Conservation (phyloP, 2,797 vertebrate genomes). For the Galago senegalensis region DNA sequence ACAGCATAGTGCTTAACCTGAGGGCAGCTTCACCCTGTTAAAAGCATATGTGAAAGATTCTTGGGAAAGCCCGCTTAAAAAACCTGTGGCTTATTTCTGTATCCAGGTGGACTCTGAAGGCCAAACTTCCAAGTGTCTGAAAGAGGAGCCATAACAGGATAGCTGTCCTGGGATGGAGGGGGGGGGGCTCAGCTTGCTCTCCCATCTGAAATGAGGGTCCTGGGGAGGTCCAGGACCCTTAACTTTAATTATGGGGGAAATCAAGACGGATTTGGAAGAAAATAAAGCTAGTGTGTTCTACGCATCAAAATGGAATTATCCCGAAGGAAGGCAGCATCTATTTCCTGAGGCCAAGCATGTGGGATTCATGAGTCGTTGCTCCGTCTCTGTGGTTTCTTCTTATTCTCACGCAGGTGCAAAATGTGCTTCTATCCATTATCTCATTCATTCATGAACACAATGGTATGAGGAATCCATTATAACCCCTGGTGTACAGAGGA, state of each 20-base stretch:
- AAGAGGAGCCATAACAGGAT: background rate
- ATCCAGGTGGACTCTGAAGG: background rate
- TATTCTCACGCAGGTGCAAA: background rate
- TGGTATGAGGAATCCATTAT: background rate
- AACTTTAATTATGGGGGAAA: background rate
- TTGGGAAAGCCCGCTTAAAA: constrained; percentile 7
- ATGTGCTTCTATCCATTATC: background rate
- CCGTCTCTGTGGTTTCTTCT: constrained; percentile 23
- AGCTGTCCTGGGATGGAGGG: background rate
- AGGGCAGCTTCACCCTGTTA: constrained; percentile 22
- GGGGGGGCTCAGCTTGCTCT: background rate
- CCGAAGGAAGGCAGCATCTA: background rate
- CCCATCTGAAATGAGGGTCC: constrained; percentile 24
- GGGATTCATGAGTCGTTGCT: background rate
- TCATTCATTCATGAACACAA: background rate
- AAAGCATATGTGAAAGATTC: constrained; percentile 14
- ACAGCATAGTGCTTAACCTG: background rate
- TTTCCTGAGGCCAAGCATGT: background rate
- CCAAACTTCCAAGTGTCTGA: background rate
- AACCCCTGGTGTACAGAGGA: background rate
- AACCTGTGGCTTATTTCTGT: constrained; percentile 37
- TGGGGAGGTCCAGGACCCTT: background rate
- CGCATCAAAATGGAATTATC: background rate
- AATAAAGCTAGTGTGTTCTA: background rate
- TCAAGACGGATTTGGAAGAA: constrained; percentile 17